Percentiles rank a stretch among this genome's conserved stretches.
These are phyloP conservation scores for Aphaenogaster ashmeadi DNA, from an alignment of 1,140 invertebrate genomes.

Conservation along the genomic window DNA sequence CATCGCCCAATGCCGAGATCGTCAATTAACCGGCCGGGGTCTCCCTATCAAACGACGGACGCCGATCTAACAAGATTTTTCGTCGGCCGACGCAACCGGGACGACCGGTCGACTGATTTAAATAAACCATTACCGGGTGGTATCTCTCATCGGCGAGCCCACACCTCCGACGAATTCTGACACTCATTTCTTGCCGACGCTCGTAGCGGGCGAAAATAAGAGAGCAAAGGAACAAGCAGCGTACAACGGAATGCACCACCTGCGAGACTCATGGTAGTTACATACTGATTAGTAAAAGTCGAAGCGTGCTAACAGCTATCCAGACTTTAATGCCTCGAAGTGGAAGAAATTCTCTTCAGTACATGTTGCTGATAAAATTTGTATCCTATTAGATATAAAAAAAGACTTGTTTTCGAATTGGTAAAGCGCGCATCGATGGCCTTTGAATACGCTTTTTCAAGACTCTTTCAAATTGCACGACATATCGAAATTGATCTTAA, in stretches of 20 bases:
- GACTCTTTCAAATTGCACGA: not conserved
- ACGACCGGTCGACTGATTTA: slow-evolving; percentile 76
- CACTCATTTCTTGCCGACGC: slow-evolving; percentile 66
- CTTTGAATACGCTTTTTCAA: not conserved
- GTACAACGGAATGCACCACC: slow-evolving; percentile 38
- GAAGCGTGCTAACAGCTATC: not conserved
- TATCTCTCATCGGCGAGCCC: slow-evolving; percentile 78
- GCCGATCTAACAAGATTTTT: slow-evolving; percentile 77
- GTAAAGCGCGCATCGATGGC: not conserved
- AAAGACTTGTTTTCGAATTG: not conserved
- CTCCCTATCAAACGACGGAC: slow-evolving; percentile 72
- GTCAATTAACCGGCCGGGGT: slow-evolving; percentile 77
- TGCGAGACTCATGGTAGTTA: slow-evolving; percentile 38
- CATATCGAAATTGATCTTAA: not conserved
- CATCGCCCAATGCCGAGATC: slow-evolving; percentile 62
- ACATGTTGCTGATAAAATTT: not conserved
- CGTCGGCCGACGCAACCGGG: slow-evolving; percentile 48
- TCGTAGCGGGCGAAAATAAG: slow-evolving; percentile 39
- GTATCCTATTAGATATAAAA: not conserved
- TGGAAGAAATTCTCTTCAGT: not conserved
- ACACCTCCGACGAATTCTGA: slow-evolving; percentile 77
- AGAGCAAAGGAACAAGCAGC: not conserved
- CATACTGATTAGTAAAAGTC: slow-evolving; percentile 23
- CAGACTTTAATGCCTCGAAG: not conserved
- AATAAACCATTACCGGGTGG: slow-evolving; percentile 82